These are phyloP conservation scores for Nasonia oneida DNA, from an alignment of 2,888 invertebrate species.

Conservation along the genomic window DNA sequence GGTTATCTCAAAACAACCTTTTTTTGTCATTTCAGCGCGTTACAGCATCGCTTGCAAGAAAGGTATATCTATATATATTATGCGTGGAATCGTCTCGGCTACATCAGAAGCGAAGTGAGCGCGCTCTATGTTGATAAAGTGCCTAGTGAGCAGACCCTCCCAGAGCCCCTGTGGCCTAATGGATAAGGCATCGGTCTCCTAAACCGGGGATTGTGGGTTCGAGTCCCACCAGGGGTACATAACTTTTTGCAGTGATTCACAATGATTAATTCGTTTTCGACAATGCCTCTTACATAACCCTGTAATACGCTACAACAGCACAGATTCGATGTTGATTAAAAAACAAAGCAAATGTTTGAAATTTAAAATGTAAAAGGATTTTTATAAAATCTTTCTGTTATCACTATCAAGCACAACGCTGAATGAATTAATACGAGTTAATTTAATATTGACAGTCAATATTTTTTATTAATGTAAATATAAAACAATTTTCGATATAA, in stretches of 20 bases:
- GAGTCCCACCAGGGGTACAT: conserved; percentile 92
- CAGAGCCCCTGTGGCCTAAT: conserved; percentile 89
- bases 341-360: not conserved
- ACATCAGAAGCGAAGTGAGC: conserved; percentile 2
- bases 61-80: conserved; percentile 15
- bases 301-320: not conserved
- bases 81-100: not conserved
- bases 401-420: not conserved
- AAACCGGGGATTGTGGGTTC: conserved; percentile 92
- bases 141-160: not conserved
- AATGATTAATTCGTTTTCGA: not conserved
- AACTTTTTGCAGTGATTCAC: not conserved
- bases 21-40: not conserved
- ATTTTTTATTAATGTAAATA: not conserved
- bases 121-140: conserved; percentile 30
- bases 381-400: not conserved
- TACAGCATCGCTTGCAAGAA: not conserved
- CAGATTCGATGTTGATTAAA: not conserved
- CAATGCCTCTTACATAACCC: not conserved
- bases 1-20: not conserved
- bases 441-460: not conserved
- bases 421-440: not conserved
- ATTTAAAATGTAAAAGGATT: not conserved
- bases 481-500: not conserved
- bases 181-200: conserved; percentile 93